These are phyloP conservation scores for Drosophila subquinaria DNA, from an alignment of 2,888 invertebrate species.

Conservation along the genomic window DNA sequence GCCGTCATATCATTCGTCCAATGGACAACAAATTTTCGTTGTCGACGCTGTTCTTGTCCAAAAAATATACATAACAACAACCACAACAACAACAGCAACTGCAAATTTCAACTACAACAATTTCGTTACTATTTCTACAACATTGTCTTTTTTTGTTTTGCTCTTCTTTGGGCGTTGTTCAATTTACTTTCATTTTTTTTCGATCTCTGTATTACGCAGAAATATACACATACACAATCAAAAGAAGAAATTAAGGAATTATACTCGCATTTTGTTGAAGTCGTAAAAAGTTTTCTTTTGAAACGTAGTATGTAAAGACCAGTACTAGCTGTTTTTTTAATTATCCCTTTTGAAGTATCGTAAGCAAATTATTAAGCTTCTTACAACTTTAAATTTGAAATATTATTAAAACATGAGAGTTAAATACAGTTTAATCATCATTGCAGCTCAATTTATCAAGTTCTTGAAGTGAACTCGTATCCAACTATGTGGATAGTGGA, in stretches of 20 bases:
- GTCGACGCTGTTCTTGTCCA: conserved; percentile 40
- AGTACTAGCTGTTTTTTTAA: not conserved
- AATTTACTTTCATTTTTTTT: conserved; percentile 48
- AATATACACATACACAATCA: not conserved
- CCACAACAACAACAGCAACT: conserved; percentile 12
- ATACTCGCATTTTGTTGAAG: not conserved
- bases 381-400: too few relatives aligned
- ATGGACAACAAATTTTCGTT: conserved; percentile 56
- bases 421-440: too few relatives aligned
- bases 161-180: conserved; percentile 36
- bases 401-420: too few relatives aligned
- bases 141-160: not conserved
- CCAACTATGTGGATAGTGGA: too few relatives aligned
- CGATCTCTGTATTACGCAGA: conserved; percentile 21
- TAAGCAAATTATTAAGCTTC: too few relatives aligned
- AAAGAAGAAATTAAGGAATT: conserved; percentile 6
- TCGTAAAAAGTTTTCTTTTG: not conserved
- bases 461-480: too few relatives aligned
- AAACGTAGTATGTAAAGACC: not conserved
- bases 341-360: not conserved
- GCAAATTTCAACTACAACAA: conserved; percentile 13
- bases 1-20: conserved; percentile 75
- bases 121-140: conserved; percentile 23
- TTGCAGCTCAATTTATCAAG: too few relatives aligned
- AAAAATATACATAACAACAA: conserved; percentile 46